Evolutionary conservation across 2,888 invertebrate genomes (phyloP), one percentile per base, ranked within the genome.

Genomic region (Apocheima hispidaria): DNA sequence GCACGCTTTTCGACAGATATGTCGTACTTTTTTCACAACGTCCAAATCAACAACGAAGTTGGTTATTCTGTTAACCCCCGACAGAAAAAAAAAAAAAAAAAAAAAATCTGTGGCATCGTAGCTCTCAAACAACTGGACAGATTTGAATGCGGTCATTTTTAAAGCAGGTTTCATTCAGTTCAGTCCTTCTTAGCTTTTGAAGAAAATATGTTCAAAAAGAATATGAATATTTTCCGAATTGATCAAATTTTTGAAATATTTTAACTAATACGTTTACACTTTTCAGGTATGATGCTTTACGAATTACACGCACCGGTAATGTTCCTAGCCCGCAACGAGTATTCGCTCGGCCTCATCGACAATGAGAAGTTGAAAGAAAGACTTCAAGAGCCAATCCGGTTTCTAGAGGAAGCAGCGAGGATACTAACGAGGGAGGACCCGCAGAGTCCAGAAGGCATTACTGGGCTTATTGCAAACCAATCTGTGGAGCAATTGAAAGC

Each of bases 241-340:
- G n/a, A n/a, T 9, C 28, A 28, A 1, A 28, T 30, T 10, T 30
- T 10, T 33, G 2, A 33, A 4, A 4, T n/a, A 12, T 7, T 33
- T 9, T 26, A 12, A 28, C 18, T 20, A 16, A 30, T 40, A 43
- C 26, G n/a, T 62, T 53, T 60, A 40, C n/a, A n/a, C 20, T 9
- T 70, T 71, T 0, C 80, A 94, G 97, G 96, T 10, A 94, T 96
- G 90, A 94, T 96, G 73, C 81, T 97, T 21, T 97, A 97, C 78
- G 97, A 98, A 82, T 85, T 97, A 12, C 97, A 97, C 77, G 96
- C 96, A 0, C 96, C 97, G 0, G 77, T 97, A 7, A 94, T 97
- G 81, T 93, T 95, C 69, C 75, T 96, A 65, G 96, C 96, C 0
- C 94, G 95, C 70, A 95, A 93, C 69, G 94, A 94, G 61, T 96